Base-by-base conservation (phyloP, 2,797 vertebrate genomes). In the Streptopelia turtur region DNA sequence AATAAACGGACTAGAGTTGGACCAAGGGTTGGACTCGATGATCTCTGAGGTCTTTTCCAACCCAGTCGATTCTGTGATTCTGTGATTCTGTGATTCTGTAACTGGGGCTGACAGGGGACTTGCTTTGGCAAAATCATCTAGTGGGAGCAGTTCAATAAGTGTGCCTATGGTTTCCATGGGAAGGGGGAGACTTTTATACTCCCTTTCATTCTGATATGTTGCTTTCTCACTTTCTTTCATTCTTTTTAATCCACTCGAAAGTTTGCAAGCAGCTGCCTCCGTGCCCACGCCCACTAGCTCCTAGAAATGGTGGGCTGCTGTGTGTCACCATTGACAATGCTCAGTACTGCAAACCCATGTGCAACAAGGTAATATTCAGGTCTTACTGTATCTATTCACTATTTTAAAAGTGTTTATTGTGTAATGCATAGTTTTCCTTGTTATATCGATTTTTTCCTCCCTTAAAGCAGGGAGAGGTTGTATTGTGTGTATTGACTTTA, bases 281-380 rank as follows among this genome's bases (percentile, higher is more conserved):
- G 0, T 99, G 98, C 84, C 81, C 96, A 1, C 43, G 17, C 3
- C 96, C 98, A 1, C 10, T 65, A 22, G 96, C 97, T 24, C 98
- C 97, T 1, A 63, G 35, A 5, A 97, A 98, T 0, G 98, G 98
- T 20, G 98, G 98, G 1, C 64, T 99, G 71, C 94, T 92, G 6
- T 99, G 98, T 61, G 95, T 94, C 71, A 97, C 96, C 8, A 33
- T 95, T 3, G 57, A 24, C 10, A 20, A 30, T 4, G 69, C 49
- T 5, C 93, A 94, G 56, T 98, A 97, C 97, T 99, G 98, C 97
- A 98, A 99, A 96, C 98, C 98, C 43, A 94, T 99, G 95, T 99
- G 98, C 95, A 98, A 98, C 78, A 1, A 98, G 85, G 98, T 98
- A 94, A 83, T 23, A 15, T 3, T 30, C 13, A 33, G 11, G 8